Evolutionary conservation across 2,888 invertebrate species (phyloP).

Genomic region (Ectobius pallidus): DNA sequence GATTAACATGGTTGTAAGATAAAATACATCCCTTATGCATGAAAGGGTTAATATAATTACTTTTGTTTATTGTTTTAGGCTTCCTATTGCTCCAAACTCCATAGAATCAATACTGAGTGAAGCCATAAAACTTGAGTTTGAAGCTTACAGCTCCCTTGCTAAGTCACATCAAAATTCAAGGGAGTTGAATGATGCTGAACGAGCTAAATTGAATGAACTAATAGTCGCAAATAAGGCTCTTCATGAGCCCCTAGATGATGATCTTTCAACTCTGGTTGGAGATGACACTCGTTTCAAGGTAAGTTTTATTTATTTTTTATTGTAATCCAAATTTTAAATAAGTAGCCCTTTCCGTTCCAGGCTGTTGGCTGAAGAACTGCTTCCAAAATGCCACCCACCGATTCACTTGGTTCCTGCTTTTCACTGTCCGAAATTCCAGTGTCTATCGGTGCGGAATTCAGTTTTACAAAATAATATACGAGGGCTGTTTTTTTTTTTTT

Average conservation of each 20-base stretch:
- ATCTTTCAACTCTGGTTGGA: slow-evolving; percentile 71
- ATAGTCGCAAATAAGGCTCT: slow-evolving; percentile 86
- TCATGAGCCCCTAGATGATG: slow-evolving; percentile 83
- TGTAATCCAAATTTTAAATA: neutral
- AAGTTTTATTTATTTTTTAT: slow-evolving; percentile 50
- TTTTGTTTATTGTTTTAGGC: slow-evolving; percentile 51
- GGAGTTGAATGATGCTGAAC: slow-evolving; percentile 80
- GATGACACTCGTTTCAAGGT: slow-evolving; percentile 68
- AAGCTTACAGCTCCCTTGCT: slow-evolving; percentile 69
- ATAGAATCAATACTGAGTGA: slow-evolving; percentile 85
- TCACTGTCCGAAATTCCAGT: too few species aligned
- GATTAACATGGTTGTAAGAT: too few species aligned
- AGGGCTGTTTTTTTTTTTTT: too few species aligned
- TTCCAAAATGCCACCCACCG: too few species aligned
- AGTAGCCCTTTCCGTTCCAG: too few species aligned
- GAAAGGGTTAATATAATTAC: too few species aligned
- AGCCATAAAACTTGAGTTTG: slow-evolving; percentile 85
- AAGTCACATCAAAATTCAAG: slow-evolving; percentile 57
- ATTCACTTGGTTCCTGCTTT: too few species aligned
- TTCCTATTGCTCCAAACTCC: slow-evolving; percentile 68
- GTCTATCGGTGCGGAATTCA: too few species aligned
- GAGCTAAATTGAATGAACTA: slow-evolving; percentile 82
- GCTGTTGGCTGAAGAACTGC: too few species aligned
- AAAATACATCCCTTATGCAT: too few species aligned
- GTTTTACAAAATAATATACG: too few species aligned